Conservation (phyloP, 2,113 vertebrate species). For the Cathartes aura region DNA sequence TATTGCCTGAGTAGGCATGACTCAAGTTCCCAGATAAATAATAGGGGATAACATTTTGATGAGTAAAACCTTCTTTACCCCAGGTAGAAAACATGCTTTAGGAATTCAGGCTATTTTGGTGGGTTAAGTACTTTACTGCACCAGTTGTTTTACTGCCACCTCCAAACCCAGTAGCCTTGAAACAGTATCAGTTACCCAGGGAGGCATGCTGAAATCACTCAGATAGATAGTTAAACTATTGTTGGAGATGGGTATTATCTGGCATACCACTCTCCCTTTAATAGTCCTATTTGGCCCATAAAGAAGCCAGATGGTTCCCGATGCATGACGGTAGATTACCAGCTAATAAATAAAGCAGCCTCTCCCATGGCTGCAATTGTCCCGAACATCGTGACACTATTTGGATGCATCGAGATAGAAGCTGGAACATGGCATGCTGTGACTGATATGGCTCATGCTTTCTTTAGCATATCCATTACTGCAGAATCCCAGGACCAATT, state of each 20-base stretch:
- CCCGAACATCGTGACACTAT: background rate
- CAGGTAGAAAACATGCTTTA: background rate
- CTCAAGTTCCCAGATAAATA: background rate
- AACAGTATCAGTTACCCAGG: background rate
- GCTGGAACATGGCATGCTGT: background rate
- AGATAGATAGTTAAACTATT: background rate
- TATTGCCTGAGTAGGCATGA: fast-evolving
- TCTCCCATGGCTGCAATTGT: background rate
- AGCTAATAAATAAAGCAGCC: background rate
- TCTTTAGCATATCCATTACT: background rate
- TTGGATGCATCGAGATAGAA: background rate
- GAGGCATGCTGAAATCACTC: background rate
- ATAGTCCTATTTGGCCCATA: background rate
- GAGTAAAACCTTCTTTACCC: background rate
- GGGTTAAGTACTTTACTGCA: background rate
- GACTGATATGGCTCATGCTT: background rate
- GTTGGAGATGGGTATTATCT: background rate
- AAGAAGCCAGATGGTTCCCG: background rate
- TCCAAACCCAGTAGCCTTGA: background rate
- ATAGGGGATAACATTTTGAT: background rate
- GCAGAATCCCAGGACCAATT: background rate
- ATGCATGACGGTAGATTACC: background rate
- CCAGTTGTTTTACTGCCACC: background rate
- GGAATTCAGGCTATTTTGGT: background rate
- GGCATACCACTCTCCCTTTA: background rate